Evolutionary conservation across 2,888 invertebrate species (phyloP).

Genomic region (Campoletis raptor): DNA sequence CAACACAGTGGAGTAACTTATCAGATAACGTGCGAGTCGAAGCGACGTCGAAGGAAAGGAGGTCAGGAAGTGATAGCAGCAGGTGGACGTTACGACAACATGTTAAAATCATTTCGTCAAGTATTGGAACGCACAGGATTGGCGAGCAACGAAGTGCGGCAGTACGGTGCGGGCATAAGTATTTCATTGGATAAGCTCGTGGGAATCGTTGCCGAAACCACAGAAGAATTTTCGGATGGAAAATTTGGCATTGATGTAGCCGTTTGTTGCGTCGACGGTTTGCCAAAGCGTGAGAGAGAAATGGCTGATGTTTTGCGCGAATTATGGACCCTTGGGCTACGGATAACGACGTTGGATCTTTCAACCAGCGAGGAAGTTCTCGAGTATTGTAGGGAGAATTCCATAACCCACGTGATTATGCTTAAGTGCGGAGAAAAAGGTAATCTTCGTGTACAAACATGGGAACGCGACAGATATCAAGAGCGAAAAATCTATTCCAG

Average conservation of each 20-base stretch:
- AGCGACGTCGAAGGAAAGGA: slow-evolving; percentile 86
- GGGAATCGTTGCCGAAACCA: slow-evolving; percentile 86
- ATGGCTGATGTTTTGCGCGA: slow-evolving; percentile 86
- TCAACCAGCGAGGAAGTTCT: slow-evolving; percentile 88
- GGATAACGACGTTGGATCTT: slow-evolving; percentile 88
- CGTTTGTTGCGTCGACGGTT: slow-evolving; percentile 88
- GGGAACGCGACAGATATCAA: slow-evolving; percentile 89
- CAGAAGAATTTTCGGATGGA: slow-evolving; percentile 83
- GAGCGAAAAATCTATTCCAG: slow-evolving; percentile 87
- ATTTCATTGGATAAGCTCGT: slow-evolving; percentile 93
- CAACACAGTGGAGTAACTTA: slow-evolving; percentile 90
- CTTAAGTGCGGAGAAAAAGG: slow-evolving; percentile 88
- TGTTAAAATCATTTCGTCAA: slow-evolving; percentile 90
- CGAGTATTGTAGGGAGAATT: slow-evolving; percentile 80
- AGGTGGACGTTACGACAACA: slow-evolving; percentile 95
- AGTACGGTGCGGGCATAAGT: slow-evolving; percentile 93
- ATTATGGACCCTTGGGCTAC: slow-evolving; percentile 91
- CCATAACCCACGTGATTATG: slow-evolving; percentile 87
- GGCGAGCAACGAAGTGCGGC: slow-evolving; percentile 82
- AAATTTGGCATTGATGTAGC: slow-evolving; percentile 88
- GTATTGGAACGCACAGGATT: slow-evolving; percentile 83
- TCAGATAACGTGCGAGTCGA: slow-evolving; percentile 88
- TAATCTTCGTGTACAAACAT: slow-evolving; percentile 86
- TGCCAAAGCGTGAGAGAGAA: slow-evolving; percentile 87
- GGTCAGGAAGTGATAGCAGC: slow-evolving; percentile 92